phyloP scores from a whole-genome alignment of 2,797 vertebrate genomes.

The Eurystomus glaucurus region DNA sequence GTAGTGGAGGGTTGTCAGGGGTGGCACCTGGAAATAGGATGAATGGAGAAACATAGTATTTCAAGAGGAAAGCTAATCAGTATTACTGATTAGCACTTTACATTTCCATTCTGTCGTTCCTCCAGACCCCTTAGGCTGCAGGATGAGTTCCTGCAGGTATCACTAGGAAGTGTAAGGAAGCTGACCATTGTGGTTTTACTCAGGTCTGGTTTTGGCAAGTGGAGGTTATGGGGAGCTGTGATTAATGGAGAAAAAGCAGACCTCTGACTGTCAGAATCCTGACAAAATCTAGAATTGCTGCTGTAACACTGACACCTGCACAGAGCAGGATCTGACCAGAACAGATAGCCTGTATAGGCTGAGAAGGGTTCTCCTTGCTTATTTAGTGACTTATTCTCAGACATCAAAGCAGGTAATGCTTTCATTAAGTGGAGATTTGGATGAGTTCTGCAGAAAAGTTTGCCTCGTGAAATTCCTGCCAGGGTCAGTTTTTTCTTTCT shows the following conservation, averaged over 20 bases:
- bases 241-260: neutral
- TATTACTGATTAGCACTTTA: neutral
- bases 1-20: neutral
- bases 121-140: neutral
- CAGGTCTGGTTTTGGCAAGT: neutral
- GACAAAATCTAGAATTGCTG: neutral
- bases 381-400: neutral
- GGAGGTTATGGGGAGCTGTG: neutral
- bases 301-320: fast-evolving
- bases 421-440: neutral
- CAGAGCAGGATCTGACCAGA: neutral
- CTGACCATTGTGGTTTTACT: neutral
- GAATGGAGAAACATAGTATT: neutral
- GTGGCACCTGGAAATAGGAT: neutral
- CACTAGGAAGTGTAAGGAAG: neutral
- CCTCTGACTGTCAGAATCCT: neutral
- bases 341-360: neutral
- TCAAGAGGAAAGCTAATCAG: neutral
- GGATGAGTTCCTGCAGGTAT: neutral
- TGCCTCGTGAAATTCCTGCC: neutral
- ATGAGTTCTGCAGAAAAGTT: neutral
- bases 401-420: neutral
- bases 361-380: neutral
- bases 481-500: neutral
- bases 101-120: neutral